Conservation (phyloP, 2,797 vertebrate species). For the Schizothorax lantsangensis region DNA sequence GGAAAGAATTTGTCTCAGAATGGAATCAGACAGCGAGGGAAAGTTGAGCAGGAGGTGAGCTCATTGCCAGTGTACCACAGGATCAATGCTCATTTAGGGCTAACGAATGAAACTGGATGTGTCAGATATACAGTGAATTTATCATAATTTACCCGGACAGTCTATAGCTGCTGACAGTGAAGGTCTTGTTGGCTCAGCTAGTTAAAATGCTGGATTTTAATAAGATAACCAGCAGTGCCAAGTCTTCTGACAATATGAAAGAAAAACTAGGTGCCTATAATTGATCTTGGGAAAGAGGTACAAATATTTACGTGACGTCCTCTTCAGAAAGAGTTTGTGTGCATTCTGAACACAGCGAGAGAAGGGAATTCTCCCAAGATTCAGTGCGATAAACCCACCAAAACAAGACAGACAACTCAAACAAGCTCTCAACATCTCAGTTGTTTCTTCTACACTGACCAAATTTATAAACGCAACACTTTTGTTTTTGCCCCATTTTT, state of each 20-base stretch:
- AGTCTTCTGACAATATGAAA: background rate
- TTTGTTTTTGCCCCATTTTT: too few relatives aligned
- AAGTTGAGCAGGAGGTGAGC: background rate
- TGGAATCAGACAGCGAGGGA: background rate
- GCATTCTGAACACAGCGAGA: background rate
- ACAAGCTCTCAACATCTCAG: background rate
- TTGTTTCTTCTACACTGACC: background rate
- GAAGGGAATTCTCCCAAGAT: background rate
- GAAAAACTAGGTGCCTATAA: background rate
- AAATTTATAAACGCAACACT: too few relatives aligned
- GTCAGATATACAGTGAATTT: conserved; percentile 16
- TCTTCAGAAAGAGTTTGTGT: background rate
- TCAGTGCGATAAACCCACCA: background rate
- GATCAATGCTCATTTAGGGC: conserved; percentile 19
- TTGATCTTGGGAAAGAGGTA: background rate
- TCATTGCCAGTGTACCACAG: background rate
- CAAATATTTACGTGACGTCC: background rate
- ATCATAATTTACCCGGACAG: background rate
- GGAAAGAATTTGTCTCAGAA: background rate
- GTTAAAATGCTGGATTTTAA: background rate
- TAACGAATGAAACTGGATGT: background rate
- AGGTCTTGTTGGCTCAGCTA: background rate
- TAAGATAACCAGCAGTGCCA: conserved; percentile 8
- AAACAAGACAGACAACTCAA: background rate
- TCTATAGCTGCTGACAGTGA: background rate